Evolutionary conservation across 2,888 invertebrate species (phyloP).

Genomic region (Hermodice carunculata): DNA sequence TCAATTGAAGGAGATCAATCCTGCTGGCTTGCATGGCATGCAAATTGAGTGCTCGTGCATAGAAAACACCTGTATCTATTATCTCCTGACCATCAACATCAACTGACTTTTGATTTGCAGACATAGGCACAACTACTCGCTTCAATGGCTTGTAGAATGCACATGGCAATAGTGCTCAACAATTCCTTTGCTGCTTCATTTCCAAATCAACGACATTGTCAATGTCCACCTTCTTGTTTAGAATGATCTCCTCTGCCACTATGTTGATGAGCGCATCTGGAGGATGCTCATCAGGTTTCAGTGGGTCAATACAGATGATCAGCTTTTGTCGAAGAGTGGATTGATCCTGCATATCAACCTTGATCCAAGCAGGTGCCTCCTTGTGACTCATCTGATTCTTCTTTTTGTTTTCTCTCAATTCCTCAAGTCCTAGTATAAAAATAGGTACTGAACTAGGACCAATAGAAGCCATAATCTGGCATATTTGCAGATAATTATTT

Average conservation of each 20-base stretch:
- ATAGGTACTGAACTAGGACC: no score
- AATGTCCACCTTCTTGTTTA: constrained; percentile 20
- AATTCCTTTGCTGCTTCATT: constrained; percentile 16
- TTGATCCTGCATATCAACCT: constrained; percentile 24
- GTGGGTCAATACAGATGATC: constrained; percentile 24
- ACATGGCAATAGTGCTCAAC: constrained; percentile 28
- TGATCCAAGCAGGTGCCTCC: constrained; percentile 26
- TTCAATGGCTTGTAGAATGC: constrained; percentile 24
- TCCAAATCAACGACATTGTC: constrained; percentile 26
- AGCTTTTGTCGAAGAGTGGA: constrained; percentile 24
- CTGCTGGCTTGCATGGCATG: neutral
- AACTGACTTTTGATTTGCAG: constrained; percentile 19
- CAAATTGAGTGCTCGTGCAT: constrained; percentile 11
- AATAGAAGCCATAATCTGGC: no score
- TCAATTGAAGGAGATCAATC: neutral
- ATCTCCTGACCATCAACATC: constrained; percentile 18
- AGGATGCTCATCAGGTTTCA: constrained; percentile 23
- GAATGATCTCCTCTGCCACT: constrained; percentile 19
- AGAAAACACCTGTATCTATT: constrained; percentile 10
- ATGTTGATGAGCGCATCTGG: constrained; percentile 17
- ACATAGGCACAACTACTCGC: constrained; percentile 13
- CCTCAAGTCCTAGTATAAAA: constrained; percentile 2
- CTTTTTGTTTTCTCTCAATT: neutral
- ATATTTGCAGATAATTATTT: neutral
- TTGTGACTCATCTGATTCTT: constrained; percentile 23